Percentiles rank a stretch among this genome's conserved stretches.
phyloP scores from a whole-genome alignment of 2,113 vertebrate genomes.

The Microcebus griseorufus region DNA sequence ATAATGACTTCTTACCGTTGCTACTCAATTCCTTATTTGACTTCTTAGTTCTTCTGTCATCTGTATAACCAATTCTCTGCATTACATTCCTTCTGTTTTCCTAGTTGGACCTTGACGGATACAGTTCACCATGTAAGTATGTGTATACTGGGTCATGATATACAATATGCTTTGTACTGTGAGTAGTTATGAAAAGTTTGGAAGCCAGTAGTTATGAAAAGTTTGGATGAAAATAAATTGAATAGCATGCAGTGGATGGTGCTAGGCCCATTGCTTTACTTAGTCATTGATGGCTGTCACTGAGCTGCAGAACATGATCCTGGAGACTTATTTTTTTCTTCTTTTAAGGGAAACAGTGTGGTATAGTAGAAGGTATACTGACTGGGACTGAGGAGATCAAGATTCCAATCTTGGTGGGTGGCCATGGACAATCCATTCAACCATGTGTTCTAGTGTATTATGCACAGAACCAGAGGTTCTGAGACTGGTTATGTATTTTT shows the following conservation, averaged over 20 bases:
- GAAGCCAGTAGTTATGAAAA: slow-evolving; percentile 26
- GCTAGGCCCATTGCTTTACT: neutral
- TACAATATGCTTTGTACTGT: neutral
- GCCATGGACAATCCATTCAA: neutral
- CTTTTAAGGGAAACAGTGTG: neutral
- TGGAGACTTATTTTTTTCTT: neutral
- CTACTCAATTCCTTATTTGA: neutral
- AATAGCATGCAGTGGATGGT: neutral
- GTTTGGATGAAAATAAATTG: neutral
- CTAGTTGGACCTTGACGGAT: neutral
- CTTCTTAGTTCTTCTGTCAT: neutral
- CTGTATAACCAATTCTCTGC: neutral
- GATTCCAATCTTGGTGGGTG: neutral
- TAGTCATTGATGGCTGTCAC: neutral
- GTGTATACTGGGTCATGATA: neutral
- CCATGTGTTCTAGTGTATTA: neutral
- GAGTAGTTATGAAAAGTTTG: slow-evolving; percentile 11
- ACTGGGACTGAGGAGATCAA: neutral
- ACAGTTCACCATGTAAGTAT: neutral
- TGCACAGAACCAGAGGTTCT: neutral
- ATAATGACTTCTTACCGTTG: neutral
- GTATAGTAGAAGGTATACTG: neutral
- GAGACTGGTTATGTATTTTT: neutral
- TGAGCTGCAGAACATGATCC: neutral
- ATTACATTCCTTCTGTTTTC: slow-evolving; percentile 50